Conservation (phyloP, 2,797 vertebrate genomes). For the Jordanella pulchra region DNA sequence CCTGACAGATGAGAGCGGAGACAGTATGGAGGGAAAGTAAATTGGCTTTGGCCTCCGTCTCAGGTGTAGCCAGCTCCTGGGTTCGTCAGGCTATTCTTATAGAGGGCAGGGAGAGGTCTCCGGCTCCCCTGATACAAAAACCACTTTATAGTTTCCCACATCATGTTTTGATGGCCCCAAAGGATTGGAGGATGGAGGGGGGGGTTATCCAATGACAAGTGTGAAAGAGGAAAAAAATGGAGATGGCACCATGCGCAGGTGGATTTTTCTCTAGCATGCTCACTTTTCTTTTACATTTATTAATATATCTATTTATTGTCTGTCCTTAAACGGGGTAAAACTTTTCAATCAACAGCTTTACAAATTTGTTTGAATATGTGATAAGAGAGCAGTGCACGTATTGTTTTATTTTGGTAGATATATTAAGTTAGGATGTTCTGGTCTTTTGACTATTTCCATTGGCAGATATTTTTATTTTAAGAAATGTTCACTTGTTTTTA, state of each 20-base stretch:
- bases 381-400: background rate
- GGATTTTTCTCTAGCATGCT: constrained; percentile 15
- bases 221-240: constrained; percentile 45
- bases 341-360: background rate
- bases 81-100: constrained; percentile 70
- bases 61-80: constrained; percentile 60
- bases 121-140: constrained; percentile 62
- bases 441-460: no score
- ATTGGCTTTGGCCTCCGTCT: constrained; percentile 66
- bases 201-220: constrained; percentile 61
- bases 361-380: no score
- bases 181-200: constrained; percentile 47
- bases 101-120: constrained; percentile 66
- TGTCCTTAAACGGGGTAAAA: background rate
- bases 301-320: background rate
- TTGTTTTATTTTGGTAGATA: background rate
- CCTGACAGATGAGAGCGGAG: constrained; percentile 44
- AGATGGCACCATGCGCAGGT: constrained; percentile 28
- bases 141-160: constrained; percentile 66
- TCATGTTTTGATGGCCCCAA: constrained; percentile 46
- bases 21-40: constrained; percentile 50
- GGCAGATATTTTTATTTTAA: no score
- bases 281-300: background rate
- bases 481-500: no score
- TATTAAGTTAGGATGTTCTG: background rate